phyloP scores from a whole-genome alignment of 2,888 invertebrate species.

The Drosophila anceps region DNA sequence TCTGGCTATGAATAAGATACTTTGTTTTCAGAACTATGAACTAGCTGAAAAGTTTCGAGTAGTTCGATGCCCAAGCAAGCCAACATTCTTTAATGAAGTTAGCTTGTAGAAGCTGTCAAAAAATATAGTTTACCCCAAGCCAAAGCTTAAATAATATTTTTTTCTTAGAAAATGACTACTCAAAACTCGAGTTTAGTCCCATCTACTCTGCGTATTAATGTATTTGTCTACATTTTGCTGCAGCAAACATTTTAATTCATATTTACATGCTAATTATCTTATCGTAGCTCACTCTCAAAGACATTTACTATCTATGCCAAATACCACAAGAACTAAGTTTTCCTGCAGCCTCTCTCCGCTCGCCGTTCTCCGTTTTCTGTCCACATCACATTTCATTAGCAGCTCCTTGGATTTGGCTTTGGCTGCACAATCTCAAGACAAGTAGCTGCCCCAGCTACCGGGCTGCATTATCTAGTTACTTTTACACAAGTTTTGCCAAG shows the following conservation, averaged over 20 bases:
- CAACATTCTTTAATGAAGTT: too few relatives aligned
- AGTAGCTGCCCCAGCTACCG: constrained; percentile 39
- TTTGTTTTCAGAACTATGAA: too few relatives aligned
- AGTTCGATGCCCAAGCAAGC: too few relatives aligned
- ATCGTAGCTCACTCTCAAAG: constrained; percentile 11
- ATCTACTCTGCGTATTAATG: not conserved
- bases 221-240: not conserved
- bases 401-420: constrained; percentile 22
- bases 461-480: constrained; percentile 72
- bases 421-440: constrained; percentile 21
- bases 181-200: not conserved
- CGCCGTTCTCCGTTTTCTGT: not conserved
- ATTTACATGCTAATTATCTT: constrained; percentile 25
- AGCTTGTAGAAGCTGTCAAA: too few relatives aligned
- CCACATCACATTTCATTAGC: constrained; percentile 44
- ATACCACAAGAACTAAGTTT: constrained; percentile 9
- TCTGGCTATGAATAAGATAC: too few relatives aligned
- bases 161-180: too few relatives aligned
- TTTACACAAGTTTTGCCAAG: constrained; percentile 73
- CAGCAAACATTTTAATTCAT: not conserved
- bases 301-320: constrained; percentile 8
- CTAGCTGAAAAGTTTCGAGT: too few relatives aligned
- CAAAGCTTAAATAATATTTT: too few relatives aligned
- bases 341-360: not conserved
- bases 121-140: too few relatives aligned